phyloP scores from a whole-genome alignment of 2,888 invertebrate genomes.

The Callyntrura sp. region DNA sequence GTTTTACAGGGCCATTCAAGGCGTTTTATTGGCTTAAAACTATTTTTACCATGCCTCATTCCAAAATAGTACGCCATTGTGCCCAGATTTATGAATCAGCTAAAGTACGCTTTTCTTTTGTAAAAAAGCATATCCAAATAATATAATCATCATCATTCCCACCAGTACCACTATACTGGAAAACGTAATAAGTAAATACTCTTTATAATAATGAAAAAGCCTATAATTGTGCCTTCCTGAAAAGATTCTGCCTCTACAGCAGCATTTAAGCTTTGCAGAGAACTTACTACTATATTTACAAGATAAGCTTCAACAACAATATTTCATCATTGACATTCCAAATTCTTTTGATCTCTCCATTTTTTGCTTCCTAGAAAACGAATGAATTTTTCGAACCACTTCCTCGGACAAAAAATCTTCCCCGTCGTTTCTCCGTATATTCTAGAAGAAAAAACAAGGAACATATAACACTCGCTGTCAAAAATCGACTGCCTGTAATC shows the following conservation, averaged over 20 bases:
- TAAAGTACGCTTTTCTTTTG: constrained; percentile 27
- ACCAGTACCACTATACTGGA: too few relatives aligned
- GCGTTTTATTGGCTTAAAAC: constrained; percentile 62
- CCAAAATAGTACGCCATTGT: constrained; percentile 29
- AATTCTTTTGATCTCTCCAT: constrained; percentile 2
- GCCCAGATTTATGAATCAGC: constrained; percentile 51
- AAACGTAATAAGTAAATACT: constrained; percentile 5
- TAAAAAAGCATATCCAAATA: constrained; percentile 16
- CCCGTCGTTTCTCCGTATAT: not conserved
- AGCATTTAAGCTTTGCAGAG: not conserved
- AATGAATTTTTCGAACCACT: not conserved
- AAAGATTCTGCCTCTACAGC: not conserved
- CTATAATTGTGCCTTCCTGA: not conserved
- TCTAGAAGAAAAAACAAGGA: too few relatives aligned
- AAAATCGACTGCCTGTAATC: not conserved
- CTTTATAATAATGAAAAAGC: not conserved
- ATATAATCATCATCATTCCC: too few relatives aligned
- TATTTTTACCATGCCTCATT: constrained; percentile 52
- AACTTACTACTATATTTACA: not conserved
- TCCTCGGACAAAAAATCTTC: not conserved
- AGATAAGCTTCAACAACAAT: not conserved
- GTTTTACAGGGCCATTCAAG: constrained; percentile 50
- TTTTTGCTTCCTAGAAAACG: constrained; percentile 9
- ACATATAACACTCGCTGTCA: not conserved
- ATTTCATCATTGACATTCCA: constrained; percentile 41